phyloP scores from a whole-genome alignment of 23 tunicate genomes.

The Corella eumyota region DNA sequence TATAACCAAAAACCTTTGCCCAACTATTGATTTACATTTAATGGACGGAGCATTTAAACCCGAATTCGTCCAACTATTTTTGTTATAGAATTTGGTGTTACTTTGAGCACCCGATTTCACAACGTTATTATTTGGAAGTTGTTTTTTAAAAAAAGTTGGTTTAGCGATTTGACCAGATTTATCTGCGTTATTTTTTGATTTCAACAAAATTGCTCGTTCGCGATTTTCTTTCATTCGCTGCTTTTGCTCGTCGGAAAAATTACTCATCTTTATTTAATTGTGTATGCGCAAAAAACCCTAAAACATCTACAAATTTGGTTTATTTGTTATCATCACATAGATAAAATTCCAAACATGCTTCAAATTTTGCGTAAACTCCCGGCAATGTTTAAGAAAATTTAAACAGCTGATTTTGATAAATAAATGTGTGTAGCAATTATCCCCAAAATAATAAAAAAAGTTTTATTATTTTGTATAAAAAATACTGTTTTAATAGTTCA shows the following conservation, averaged over 20 bases:
- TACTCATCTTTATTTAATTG: conserved; percentile 9
- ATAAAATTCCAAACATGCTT: too few species aligned
- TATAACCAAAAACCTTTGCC: conserved; percentile 19
- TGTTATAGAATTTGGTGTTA: not conserved
- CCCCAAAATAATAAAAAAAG: too few species aligned
- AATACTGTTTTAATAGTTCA: too few species aligned
- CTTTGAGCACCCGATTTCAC: not conserved
- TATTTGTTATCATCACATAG: too few species aligned
- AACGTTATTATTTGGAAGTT: not conserved
- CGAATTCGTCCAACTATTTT: too few species aligned
- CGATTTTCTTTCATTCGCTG: conserved; percentile 32
- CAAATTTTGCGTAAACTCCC: too few species aligned
- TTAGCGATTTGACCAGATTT: too few species aligned
- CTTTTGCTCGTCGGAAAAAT: conserved; percentile 20
- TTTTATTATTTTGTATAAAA: too few species aligned
- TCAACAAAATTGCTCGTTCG: not conserved
- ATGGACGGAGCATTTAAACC: too few species aligned
- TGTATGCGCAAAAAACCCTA: not conserved
- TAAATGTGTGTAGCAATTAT: too few species aligned
- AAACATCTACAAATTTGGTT: not conserved
- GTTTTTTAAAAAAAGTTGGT: not conserved
- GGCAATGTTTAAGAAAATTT: too few species aligned
- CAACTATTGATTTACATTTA: conserved; percentile 15
- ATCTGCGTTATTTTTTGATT: conserved; percentile 1
- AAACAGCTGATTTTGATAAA: too few species aligned